Evolutionary conservation across 2,888 invertebrate species (phyloP).

Genomic region (Sarcophaga subvicina): DNA sequence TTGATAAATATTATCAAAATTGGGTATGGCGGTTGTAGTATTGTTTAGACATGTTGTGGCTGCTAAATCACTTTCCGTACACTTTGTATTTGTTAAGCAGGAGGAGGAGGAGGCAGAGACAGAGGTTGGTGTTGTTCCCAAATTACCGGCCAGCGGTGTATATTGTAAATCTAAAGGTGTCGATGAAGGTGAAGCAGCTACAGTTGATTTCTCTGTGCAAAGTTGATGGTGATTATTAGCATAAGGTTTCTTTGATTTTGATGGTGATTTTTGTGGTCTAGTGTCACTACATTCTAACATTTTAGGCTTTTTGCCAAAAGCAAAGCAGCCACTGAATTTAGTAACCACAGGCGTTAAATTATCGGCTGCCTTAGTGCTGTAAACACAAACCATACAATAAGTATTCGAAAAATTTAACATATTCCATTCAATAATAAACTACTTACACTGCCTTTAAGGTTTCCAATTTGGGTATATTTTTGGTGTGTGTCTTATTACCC

Average conservation of each 20-base stretch:
- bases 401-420: not conserved
- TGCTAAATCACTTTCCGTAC: conserved; percentile 7
- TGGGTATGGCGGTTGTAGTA: conserved; percentile 52
- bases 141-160: conserved; percentile 45
- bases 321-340: conserved; percentile 78
- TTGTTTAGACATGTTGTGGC: not conserved
- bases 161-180: conserved; percentile 44
- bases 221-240: not conserved
- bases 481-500: conserved; percentile 76
- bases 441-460: conserved; percentile 80
- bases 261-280: conserved; percentile 11
- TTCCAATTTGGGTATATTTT: conserved; percentile 81
- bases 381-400: conserved; percentile 12
- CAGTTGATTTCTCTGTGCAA: not conserved
- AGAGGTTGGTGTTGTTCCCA: no score
- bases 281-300: not conserved
- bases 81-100: conserved; percentile 7
- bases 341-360: conserved; percentile 78
- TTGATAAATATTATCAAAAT: conserved; percentile 67
- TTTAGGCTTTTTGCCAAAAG: conserved; percentile 78
- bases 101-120: not conserved
- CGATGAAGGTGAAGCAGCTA: not conserved
- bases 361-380: conserved; percentile 77
- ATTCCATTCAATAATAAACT: not conserved
- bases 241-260: conserved; percentile 72